Percentiles rank a stretch among this genome's conserved stretches.
Conservation (phyloP, 1,140 invertebrate genomes). For the Lordiphosa clarofinis region DNA sequence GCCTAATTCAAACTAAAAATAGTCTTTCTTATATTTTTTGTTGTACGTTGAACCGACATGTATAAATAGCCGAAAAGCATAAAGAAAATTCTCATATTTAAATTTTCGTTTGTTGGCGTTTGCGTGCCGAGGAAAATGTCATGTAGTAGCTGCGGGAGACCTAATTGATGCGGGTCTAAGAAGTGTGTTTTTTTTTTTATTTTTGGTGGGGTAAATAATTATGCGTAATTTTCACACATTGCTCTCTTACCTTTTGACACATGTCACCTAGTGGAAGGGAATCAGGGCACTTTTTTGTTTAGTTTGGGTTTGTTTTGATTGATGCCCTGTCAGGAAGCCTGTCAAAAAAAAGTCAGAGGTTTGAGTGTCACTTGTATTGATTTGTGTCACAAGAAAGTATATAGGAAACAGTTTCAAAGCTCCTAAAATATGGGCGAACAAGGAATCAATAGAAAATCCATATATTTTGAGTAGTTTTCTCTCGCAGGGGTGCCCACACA, state of each 20-base stretch:
- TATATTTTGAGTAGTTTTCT: too few species aligned
- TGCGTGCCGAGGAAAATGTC: conserved; percentile 43
- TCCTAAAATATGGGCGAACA: too few species aligned
- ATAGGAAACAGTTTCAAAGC: too few species aligned
- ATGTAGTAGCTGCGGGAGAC: conserved; percentile 40
- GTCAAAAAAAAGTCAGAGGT: conserved; percentile 8
- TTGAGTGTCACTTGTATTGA: conserved; percentile 44
- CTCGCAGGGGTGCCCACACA: too few species aligned
- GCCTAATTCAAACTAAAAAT: conserved; percentile 57
- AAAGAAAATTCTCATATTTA: conserved; percentile 42
- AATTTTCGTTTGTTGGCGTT: conserved; percentile 11
- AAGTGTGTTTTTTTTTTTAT: conserved; percentile 3
- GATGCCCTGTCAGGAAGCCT: conserved; percentile 44
- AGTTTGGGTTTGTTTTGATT: conserved; percentile 36
- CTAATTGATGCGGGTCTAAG: conserved; percentile 64
- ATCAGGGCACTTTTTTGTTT: background rate
- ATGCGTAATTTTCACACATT: conserved; percentile 60
- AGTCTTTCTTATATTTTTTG: conserved; percentile 33
- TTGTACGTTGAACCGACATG: conserved; percentile 38
- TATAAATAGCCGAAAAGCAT: conserved; percentile 59
- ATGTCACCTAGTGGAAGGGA: conserved; percentile 43
- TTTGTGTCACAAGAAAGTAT: conserved; percentile 4
- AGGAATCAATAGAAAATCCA: too few species aligned
- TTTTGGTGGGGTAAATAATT: conserved; percentile 28
- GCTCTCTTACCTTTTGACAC: conserved; percentile 65